Evolutionary conservation across 1,140 invertebrate genomes (phyloP), one percentile per base, ranked within the genome.

Genomic region (Reticulitermes speratus): DNA sequence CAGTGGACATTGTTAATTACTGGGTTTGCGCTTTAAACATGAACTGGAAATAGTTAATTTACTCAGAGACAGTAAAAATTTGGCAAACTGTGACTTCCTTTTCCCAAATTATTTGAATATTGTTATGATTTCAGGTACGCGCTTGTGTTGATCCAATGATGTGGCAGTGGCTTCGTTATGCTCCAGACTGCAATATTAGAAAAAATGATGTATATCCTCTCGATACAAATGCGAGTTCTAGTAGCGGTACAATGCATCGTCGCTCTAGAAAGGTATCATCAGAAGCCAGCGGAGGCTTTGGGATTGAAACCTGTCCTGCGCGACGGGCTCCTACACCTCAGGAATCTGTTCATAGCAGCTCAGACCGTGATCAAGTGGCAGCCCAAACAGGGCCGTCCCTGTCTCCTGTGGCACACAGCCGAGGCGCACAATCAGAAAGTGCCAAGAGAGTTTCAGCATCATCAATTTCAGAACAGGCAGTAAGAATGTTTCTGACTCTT

Each of bases 91-190:
- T 55, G 45, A 9, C 9, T 48, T 48, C 9, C 19, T 19, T 55
- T 55, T 55, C 52, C 52, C 19, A 21, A 5, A 55, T 16, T 16
- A 16, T 55, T 16, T 84, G 83, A 21, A 9, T n/a, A 52, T 84
- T 19, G 38, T 30, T 32, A 9, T 48, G 19, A 7, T 84, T 52
- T 21, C 92, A 94, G 87, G 92, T 94, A 83, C 91, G 92, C 86
- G 90, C 93, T 82, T 93, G 92, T 84, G 88, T 95, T 65, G 94
- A 95, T 89, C 94, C 95, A 8, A 89, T 93, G 25, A 88, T 96
- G 8, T 91, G 93, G 82, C 90, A 92, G 52, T 95, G 94, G 94
- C 89, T 95, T 7, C 89, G 92, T 32, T 95, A 95, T 89, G 89
- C 88, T 21, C 92, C 93, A 7, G 48, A 52, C 6, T 30, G 16